Evolutionary conservation across 2,113 vertebrate species (phyloP).

Genomic region (Gadus chalcogrammus): DNA sequence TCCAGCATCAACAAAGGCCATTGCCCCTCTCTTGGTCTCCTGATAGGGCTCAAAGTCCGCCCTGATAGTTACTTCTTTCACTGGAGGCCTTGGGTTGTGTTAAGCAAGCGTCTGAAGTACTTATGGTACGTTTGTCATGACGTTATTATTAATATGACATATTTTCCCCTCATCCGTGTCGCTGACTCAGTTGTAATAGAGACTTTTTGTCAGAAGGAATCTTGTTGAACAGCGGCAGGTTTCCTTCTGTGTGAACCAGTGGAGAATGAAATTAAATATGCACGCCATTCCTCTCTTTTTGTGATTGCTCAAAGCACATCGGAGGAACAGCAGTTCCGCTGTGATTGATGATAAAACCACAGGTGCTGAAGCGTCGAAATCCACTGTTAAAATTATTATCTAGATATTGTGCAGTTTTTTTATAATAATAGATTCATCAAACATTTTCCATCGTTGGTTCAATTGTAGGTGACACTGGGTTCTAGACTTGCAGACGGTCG

Average conservation of each 20-base stretch:
- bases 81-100: too few species aligned
- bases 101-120: too few species aligned
- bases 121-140: too few species aligned
- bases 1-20: too few species aligned
- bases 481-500: too few species aligned
- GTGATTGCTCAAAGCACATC: slow-evolving; percentile 35
- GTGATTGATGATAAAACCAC: slow-evolving; percentile 72
- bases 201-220: slow-evolving; percentile 57
- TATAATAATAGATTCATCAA: slow-evolving; percentile 37
- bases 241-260: slow-evolving; percentile 65
- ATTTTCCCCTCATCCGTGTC: slow-evolving; percentile 16
- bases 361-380: slow-evolving; percentile 61
- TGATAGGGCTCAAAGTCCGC: too few species aligned
- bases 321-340: slow-evolving; percentile 30
- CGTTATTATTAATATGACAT: too few species aligned
- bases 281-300: slow-evolving; percentile 50
- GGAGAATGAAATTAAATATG: slow-evolving; percentile 78
- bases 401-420: not conserved
- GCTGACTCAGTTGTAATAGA: slow-evolving; percentile 61
- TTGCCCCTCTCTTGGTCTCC: too few species aligned
- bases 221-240: slow-evolving; percentile 62
- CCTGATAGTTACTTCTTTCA: too few species aligned
- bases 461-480: too few species aligned
- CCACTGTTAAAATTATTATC: not conserved
- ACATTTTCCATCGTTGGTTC: slow-evolving; percentile 45